A percentile compares a stretch with the other conserved stretches of the same genome.
Evolutionary conservation across 2,888 invertebrate species (phyloP).

Genomic region (Elegia similella): DNA sequence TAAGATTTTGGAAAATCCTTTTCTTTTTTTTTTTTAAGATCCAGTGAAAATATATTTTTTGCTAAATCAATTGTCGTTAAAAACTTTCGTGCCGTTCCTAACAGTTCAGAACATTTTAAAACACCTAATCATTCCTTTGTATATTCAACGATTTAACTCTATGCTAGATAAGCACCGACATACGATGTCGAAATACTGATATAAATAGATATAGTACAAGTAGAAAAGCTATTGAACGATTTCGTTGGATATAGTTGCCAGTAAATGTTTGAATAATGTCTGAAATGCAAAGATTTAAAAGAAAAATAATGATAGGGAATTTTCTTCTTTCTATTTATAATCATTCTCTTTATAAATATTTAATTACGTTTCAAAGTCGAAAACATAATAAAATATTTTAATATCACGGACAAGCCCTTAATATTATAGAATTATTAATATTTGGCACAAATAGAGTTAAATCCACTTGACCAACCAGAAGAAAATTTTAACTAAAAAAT

Average conservation of each 20-base stretch:
- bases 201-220: constrained; percentile 25
- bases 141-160: neutral
- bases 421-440: neutral
- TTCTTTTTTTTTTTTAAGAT: too few species aligned
- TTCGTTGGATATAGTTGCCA: neutral
- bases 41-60: too few species aligned
- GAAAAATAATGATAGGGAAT: too few species aligned
- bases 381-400: neutral
- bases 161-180: neutral
- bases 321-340: too few species aligned
- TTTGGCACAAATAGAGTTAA: neutral
- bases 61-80: neutral
- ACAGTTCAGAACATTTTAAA: neutral
- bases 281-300: neutral
- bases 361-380: neutral
- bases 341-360: too few species aligned
- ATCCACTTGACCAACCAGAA: neutral
- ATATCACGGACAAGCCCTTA: too few species aligned
- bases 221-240: constrained; percentile 30
- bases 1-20: too few species aligned
- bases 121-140: neutral
- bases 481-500: neutral
- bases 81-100: neutral
- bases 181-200: constrained; percentile 17
- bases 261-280: neutral